Percentiles rank a stretch among this genome's conserved stretches.
Conservation (phyloP, 2,888 invertebrate species). For the Erpobdella octoculata region DNA sequence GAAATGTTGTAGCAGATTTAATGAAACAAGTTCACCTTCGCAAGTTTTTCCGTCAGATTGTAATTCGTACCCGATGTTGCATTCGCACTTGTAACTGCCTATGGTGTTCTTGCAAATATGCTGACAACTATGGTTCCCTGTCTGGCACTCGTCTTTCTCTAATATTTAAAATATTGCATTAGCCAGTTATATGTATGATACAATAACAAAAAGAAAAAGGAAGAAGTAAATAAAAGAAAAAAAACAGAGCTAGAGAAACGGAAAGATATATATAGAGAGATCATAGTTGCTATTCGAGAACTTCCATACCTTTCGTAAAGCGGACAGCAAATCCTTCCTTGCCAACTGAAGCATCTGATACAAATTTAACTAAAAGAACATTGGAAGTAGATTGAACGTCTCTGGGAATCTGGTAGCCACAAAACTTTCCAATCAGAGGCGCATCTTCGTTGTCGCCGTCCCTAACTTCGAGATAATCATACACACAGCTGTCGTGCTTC, state of each 20-base stretch:
- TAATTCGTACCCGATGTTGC: conserved; percentile 86
- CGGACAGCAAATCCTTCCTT: conserved; percentile 93
- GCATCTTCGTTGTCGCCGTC: conserved; percentile 79
- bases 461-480: conserved; percentile 88
- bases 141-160: conserved; percentile 91
- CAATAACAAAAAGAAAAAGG: conserved; percentile 2
- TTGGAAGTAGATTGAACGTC: conserved; percentile 86
- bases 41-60: conserved; percentile 95
- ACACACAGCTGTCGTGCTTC: conserved; percentile 94
- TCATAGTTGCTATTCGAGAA: neutral
- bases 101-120: conserved; percentile 92
- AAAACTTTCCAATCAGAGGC: conserved; percentile 75
- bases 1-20: neutral
- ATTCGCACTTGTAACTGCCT: conserved; percentile 76
- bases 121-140: conserved; percentile 83
- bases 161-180: conserved; percentile 33
- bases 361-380: conserved; percentile 83
- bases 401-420: conserved; percentile 87
- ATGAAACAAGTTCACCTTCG: conserved; percentile 64
- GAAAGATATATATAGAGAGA: neutral
- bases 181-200: neutral
- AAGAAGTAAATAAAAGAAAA: neutral
- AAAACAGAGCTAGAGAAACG: neutral
- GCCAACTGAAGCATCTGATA: conserved; percentile 91
- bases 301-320: conserved; percentile 71